Evolutionary conservation across 1,140 invertebrate genomes (phyloP), one percentile per base, ranked within the genome.

Genomic region (Andrena cerasifolii): DNA sequence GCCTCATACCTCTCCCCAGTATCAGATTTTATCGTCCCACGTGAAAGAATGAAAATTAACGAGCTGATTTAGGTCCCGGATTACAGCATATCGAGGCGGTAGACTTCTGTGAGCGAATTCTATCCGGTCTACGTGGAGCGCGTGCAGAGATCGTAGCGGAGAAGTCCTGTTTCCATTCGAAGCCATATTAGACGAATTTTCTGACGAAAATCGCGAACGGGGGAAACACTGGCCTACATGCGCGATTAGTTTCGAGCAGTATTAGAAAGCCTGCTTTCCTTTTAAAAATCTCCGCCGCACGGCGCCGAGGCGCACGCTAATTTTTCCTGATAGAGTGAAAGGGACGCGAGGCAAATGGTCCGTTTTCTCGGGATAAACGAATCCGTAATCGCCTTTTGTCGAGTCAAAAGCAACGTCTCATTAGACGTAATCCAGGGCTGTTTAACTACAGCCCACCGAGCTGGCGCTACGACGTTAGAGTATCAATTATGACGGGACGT

Each of bases 21-120:
- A 75, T 61, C 36, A 78, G 80, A 87, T 86, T 84, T 87, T 85
- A 85, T 85, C 85, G 65, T 21, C 47, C 62, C 54, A 54, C 74
- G 81, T 80, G 78, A 86, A 86, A 89, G 83, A 88, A 87, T 89
- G 83, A 82, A 88, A 89, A 89, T 89, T 89, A 88, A 87, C 79
- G 80, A 84, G 86, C 72, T 73, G 85, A 88, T 88, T 87, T 85
- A 78, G 81, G 72, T 72, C 56, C 40, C 26, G 33, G 31, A 70
- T 77, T 77, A 68, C 61, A 49, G 67, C 47, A 71, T 51, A 36
- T 68, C 31, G 56, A 62, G 73, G 31, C 43, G 31, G 56, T 53
- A 78, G 75, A 81, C 65, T 26, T 54, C 62, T 10, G 24, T 65
- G 66, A 59, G 56, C 66, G 40, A 62, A 36, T 53, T 6, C 31